Evolutionary conservation across 2,797 vertebrate genomes (phyloP).

Genomic region (Acanthurus lineatus): DNA sequence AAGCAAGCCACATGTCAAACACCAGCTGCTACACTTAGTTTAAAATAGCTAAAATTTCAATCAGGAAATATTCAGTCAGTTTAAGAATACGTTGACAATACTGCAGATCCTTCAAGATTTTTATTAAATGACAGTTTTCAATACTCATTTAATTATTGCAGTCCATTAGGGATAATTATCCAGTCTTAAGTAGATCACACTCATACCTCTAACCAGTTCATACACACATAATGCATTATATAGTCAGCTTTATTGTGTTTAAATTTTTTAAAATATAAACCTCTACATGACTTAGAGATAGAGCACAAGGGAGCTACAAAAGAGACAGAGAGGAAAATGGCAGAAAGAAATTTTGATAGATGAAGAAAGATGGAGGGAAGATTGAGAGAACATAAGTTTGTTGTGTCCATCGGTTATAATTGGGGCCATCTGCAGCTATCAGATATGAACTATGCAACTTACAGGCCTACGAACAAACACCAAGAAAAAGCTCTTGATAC

Average conservation of each 20-base stretch:
- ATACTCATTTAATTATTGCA: background rate
- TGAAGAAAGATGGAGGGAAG: background rate
- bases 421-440: constrained; percentile 11
- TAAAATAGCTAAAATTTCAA: background rate
- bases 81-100: background rate
- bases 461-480: too few species aligned
- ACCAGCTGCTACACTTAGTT: background rate
- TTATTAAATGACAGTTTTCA: background rate
- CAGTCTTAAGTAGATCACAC: background rate
- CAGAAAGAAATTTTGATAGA: background rate
- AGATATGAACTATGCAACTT: too few species aligned
- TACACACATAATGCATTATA: background rate
- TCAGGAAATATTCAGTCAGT: background rate
- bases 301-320: background rate
- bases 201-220: background rate
- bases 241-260: too few species aligned
- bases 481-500: too few species aligned
- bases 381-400: background rate
- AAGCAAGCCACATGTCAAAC: background rate
- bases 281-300: background rate
- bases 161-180: background rate
- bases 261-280: too few species aligned
- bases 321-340: background rate
- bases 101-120: background rate
- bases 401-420: constrained; percentile 5